A percentile compares a stretch with the other conserved stretches of the same genome.
These are phyloP conservation scores for Platanista minor DNA, from an alignment of 2,113 vertebrate species.

Conservation along the genomic window DNA sequence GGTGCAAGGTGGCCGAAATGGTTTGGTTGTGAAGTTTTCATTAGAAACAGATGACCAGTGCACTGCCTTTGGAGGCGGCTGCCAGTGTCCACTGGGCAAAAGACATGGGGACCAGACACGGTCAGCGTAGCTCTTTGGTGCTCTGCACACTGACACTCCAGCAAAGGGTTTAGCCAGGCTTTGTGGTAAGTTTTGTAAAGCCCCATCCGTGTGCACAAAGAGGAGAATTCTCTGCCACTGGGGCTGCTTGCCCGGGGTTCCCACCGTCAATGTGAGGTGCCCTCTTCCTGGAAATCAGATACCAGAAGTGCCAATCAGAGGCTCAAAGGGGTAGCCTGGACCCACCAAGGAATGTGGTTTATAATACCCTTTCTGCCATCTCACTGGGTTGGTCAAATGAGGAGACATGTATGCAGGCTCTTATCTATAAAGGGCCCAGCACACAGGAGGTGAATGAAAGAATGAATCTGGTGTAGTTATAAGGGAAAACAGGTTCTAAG, in stretches of 20 bases:
- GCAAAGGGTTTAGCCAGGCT: background rate
- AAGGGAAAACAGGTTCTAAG: background rate
- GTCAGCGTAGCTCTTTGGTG: background rate
- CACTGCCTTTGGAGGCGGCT: background rate
- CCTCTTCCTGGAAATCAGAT: background rate
- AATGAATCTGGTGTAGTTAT: background rate
- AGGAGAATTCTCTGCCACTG: background rate
- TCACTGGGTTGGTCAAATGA: background rate
- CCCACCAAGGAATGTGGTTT: background rate
- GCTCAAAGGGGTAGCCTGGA: background rate
- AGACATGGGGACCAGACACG: background rate
- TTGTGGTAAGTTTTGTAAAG: slow-evolving; percentile 12
- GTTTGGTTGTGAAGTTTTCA: background rate
- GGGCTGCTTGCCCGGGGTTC: background rate
- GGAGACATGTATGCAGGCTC: background rate
- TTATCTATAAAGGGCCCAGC: background rate
- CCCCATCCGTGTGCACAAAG: background rate
- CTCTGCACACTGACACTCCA: background rate
- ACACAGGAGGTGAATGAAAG: background rate
- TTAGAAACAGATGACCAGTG: background rate
- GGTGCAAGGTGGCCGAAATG: background rate
- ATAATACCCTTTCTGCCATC: background rate
- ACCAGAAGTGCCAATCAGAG: background rate
- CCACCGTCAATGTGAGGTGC: fast-evolving
- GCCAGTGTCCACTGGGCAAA: background rate